Evolutionary conservation across 2,113 vertebrate species (phyloP).

Genomic region (Zapornia atra): DNA sequence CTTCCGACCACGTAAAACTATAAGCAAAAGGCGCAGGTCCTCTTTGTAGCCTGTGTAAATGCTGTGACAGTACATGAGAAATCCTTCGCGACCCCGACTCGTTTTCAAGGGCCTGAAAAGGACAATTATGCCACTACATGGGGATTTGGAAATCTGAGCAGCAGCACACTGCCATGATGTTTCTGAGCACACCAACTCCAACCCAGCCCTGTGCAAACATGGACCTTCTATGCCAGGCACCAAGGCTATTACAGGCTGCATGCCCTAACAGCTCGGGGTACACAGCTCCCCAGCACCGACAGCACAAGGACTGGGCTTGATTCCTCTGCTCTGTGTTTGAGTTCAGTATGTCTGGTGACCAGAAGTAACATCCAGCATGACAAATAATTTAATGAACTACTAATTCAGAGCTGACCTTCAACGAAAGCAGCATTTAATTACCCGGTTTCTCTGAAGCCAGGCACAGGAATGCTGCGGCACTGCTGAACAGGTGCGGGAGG

Average conservation of each 20-base stretch:
- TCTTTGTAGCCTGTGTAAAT: neutral
- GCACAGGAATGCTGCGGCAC: constrained; percentile 17
- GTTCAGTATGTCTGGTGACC: neutral
- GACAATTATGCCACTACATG: neutral
- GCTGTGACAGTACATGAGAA: neutral
- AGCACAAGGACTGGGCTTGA: neutral
- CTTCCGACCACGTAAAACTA: neutral
- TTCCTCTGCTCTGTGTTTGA: neutral
- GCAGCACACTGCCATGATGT: neutral
- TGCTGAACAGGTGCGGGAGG: constrained; percentile 22
- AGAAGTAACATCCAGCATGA: constrained; percentile 24
- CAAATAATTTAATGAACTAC: constrained; percentile 57
- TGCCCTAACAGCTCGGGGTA: neutral
- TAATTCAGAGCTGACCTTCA: constrained; percentile 48
- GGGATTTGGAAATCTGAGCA: neutral
- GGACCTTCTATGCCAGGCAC: neutral
- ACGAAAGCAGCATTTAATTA: constrained; percentile 43
- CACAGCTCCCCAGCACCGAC: neutral
- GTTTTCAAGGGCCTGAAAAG: neutral
- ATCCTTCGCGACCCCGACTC: neutral
- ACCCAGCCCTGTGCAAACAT: neutral
- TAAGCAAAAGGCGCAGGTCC: neutral
- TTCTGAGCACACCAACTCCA: neutral
- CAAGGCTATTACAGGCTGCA: neutral
- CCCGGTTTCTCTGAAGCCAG: constrained; percentile 28